Percentiles rank a stretch among this genome's conserved stretches.
phyloP scores from a whole-genome alignment of 2,113 vertebrate species.

The Stigmatopora nigra region DNA sequence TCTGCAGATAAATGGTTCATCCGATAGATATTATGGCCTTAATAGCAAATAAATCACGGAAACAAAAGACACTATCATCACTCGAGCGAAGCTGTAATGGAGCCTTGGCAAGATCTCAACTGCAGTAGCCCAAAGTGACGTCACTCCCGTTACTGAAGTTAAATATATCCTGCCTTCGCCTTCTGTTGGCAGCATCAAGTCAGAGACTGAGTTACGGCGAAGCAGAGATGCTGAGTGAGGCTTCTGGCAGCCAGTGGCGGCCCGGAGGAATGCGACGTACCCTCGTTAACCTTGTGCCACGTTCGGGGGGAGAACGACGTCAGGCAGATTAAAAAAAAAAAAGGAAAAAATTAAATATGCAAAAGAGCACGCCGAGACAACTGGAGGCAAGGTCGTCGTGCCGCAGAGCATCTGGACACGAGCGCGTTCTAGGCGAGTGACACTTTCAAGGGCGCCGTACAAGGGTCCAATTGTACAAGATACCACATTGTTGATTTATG shows the following conservation, averaged over 20 bases:
- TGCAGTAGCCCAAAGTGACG: slow-evolving; percentile 48
- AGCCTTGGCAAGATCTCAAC: slow-evolving; percentile 24
- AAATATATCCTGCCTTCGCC: slow-evolving; percentile 49
- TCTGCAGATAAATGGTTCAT: slow-evolving; percentile 29
- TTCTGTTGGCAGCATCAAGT: slow-evolving; percentile 56
- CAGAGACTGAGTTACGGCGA: slow-evolving; percentile 57
- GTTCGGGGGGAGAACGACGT: slow-evolving; percentile 56
- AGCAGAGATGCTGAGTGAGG: slow-evolving; percentile 65
- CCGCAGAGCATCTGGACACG: slow-evolving; percentile 70
- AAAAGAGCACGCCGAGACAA: slow-evolving; percentile 63
- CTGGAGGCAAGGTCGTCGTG: slow-evolving; percentile 68
- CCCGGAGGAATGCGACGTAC: slow-evolving; percentile 54
- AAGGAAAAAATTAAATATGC: slow-evolving; percentile 52
- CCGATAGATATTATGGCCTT: slow-evolving; percentile 19
- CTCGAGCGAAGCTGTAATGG: slow-evolving; percentile 24
- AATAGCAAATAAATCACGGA: slow-evolving; percentile 10
- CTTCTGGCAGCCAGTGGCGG: slow-evolving; percentile 58
- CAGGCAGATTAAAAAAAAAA: slow-evolving; percentile 19
- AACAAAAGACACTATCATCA: slow-evolving; percentile 32
- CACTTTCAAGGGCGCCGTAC: slow-evolving; percentile 35
- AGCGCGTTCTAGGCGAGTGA: slow-evolving; percentile 31
- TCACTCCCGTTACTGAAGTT: slow-evolving; percentile 46
- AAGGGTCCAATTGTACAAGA: neutral
- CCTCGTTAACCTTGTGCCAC: slow-evolving; percentile 61
- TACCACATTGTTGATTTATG: no score